These are phyloP conservation scores for Lamprotornis superbus DNA, from an alignment of 2,113 vertebrate species.

Conservation along the genomic window DNA sequence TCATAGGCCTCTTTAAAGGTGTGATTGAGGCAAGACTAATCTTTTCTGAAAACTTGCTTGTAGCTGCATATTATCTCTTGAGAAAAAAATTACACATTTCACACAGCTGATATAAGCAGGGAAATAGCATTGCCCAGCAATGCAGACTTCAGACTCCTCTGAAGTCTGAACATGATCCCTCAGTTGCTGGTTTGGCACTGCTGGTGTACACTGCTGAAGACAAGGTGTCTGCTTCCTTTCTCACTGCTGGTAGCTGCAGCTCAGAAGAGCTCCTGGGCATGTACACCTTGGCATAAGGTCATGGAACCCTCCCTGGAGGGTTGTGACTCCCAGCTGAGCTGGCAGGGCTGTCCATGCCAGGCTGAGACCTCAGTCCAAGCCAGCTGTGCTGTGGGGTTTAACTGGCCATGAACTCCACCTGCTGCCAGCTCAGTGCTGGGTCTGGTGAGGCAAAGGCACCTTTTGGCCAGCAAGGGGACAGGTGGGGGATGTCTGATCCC, in stretches of 20 bases:
- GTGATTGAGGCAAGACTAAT: not conserved
- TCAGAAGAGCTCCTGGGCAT: not conserved
- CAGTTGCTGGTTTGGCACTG: not conserved
- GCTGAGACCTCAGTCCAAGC: not conserved
- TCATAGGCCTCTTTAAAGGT: not conserved
- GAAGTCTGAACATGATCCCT: not conserved
- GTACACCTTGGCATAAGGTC: not conserved
- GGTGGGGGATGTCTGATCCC: not conserved
- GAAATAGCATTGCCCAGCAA: not conserved
- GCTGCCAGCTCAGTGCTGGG: not conserved
- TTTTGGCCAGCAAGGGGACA: fast-evolving
- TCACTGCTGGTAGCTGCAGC: not conserved
- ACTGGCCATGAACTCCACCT: not conserved
- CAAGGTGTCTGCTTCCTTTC: not conserved
- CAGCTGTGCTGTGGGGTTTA: not conserved
- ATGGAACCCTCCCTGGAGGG: not conserved
- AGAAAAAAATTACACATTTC: not conserved
- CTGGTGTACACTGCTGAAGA: not conserved
- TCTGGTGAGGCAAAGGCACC: not conserved
- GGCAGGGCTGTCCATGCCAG: not conserved
- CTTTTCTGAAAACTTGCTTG: not conserved
- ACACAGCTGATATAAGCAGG: not conserved
- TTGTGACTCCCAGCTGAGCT: not conserved
- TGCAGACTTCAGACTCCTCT: not conserved
- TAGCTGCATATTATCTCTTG: not conserved